Evolutionary conservation across 2,888 invertebrate genomes (phyloP).

Genomic region (Pristionchus exspectatus): DNA sequence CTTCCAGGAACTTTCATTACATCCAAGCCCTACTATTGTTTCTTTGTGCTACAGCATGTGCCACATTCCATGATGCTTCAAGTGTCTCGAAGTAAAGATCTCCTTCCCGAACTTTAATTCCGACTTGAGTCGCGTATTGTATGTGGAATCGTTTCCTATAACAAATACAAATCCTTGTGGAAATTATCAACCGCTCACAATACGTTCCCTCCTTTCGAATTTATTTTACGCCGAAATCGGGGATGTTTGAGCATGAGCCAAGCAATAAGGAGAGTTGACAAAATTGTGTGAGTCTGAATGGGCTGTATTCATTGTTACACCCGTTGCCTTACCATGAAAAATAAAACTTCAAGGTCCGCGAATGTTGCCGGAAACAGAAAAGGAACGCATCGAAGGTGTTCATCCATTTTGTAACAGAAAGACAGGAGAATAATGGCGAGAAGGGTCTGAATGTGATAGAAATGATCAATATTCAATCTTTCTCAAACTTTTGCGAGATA

Average conservation of each 20-base stretch:
- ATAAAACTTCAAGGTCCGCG: background rate
- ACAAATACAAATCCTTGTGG: background rate
- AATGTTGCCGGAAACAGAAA: background rate
- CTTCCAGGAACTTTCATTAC: background rate
- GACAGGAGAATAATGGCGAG: background rate
- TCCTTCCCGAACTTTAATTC: background rate
- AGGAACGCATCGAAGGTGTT: background rate
- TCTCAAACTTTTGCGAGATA: background rate
- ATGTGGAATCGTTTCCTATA: background rate
- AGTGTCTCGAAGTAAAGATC: background rate
- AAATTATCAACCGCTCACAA: background rate
- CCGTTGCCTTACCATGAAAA: background rate
- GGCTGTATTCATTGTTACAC: background rate
- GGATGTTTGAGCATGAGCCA: constrained; percentile 6
- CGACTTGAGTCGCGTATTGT: background rate
- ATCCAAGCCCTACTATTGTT: background rate
- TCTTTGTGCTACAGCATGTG: background rate
- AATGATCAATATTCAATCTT: background rate
- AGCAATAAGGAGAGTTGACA: background rate
- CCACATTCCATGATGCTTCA: background rate
- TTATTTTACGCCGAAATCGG: background rate
- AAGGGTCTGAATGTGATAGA: background rate
- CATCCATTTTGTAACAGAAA: constrained; percentile 22
- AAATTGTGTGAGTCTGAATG: background rate
- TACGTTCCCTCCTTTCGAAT: background rate